A percentile compares a stretch with the other conserved stretches of the same genome.
phyloP scores from a whole-genome alignment of 2,113 vertebrate species.

The Mastomys natalensis region DNA sequence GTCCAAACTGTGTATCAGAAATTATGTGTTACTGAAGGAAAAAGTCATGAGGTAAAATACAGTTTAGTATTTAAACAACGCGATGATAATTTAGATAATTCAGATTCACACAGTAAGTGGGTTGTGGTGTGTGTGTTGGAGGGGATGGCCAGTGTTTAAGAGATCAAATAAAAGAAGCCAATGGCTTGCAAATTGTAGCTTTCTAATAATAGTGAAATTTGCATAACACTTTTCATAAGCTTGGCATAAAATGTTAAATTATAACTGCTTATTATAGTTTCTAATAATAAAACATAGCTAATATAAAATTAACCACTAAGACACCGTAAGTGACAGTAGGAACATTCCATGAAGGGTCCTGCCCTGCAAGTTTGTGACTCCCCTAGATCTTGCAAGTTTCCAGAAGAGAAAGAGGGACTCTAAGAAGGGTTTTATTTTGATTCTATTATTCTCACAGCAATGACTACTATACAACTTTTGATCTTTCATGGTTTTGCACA shows the following conservation, averaged over 20 bases:
- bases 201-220: conserved; percentile 79
- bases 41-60: conserved; percentile 61
- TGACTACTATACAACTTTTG: neutral
- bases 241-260: conserved; percentile 74
- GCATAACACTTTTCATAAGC: conserved; percentile 72
- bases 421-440: neutral
- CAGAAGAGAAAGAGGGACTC: neutral
- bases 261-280: conserved; percentile 76
- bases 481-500: neutral
- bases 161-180: conserved; percentile 68
- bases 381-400: neutral
- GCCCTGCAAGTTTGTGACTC: neutral
- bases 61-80: conserved; percentile 65
- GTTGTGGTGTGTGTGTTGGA: neutral
- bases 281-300: conserved; percentile 77
- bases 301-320: conserved; percentile 65
- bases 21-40: conserved; percentile 42
- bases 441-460: neutral
- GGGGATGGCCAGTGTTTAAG: conserved; percentile 62
- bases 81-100: conserved; percentile 61
- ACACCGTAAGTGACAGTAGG: neutral
- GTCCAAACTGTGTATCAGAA: conserved; percentile 45
- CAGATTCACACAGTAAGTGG: conserved; percentile 38
- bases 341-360: neutral
- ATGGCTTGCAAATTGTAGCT: conserved; percentile 76